Conservation (phyloP, 2,113 vertebrate species). For the Cinclus mexicanus region DNA sequence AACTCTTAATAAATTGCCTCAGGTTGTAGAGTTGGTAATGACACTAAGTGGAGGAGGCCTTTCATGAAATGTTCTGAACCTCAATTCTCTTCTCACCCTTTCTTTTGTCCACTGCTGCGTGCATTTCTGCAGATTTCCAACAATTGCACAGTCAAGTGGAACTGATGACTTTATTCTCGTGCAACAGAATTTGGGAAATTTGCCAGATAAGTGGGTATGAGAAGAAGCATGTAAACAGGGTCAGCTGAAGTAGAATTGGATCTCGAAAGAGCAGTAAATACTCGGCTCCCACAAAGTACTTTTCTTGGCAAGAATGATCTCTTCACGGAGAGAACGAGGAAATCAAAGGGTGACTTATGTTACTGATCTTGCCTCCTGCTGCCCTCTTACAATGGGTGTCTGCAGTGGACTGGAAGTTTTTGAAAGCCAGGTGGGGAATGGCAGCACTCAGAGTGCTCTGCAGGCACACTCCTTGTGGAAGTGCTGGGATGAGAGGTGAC, state of each 20-base stretch:
- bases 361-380: not conserved
- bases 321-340: not conserved
- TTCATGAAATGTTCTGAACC: constrained; percentile 19
- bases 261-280: constrained; percentile 38
- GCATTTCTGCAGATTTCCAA: constrained; percentile 35
- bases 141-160: constrained; percentile 15
- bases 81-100: constrained; percentile 11
- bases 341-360: not conserved
- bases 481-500: not conserved
- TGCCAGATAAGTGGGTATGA: not conserved
- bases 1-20: constrained; percentile 77
- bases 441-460: not conserved
- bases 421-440: not conserved
- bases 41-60: constrained; percentile 54
- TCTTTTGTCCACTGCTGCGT: constrained; percentile 5
- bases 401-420: not conserved
- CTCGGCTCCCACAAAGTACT: not conserved
- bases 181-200: constrained; percentile 17
- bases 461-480: not conserved
- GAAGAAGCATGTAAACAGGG: not conserved
- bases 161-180: not conserved
- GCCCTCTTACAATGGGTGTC: not conserved
- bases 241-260: constrained; percentile 4
- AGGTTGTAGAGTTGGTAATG: constrained; percentile 69
- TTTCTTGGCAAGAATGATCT: not conserved